Base-by-base conservation (phyloP, 2,888 invertebrate species). In the Morpho deidamia region DNA sequence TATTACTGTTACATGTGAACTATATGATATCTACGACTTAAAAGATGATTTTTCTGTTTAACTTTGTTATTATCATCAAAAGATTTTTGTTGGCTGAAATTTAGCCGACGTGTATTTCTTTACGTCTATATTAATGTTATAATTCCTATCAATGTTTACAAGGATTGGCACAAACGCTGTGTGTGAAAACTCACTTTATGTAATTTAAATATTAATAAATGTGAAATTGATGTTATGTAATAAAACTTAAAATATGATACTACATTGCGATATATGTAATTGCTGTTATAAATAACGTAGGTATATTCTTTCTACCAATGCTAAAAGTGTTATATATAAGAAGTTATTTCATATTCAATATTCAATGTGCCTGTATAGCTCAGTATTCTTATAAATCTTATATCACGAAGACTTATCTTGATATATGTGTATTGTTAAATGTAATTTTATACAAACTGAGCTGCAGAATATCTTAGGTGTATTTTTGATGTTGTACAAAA, bases 401-500 rank as follows among this genome's bases (percentile, higher is more conserved):
- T 53, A 44, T 58, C 58, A 54, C 54, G 47, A 62, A 63, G 59
- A 57, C 56, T 62, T 56, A 51, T 54, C 60, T 56, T 58, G 51
- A 60, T 45, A 52, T 51, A 53, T 56, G 44, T 44, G 40, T 55
- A 53, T 48, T 43, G 44, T 59, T 56, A 47, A 44, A 11, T 45
- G 59, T 55, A 59, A 64, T 78, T 81, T 65, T 76, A 70, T 76
- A 76, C 63, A 58, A 64, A 64, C 66, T 71, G 56, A 63, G 67
- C 64, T 23, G 23, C 5, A 23, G 59, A 66, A 69, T 65, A 68
- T 63, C 70, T 62, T 69, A 62, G 63, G 69, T 76, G 81, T 82
- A 23, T 83, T 82, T 85, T 85, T 75, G 82, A 85, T 82, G 81
- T 81, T 83, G 81, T 83, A 83, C 80, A 82, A 78, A 71, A 50